Evolutionary conservation across 2,113 vertebrate species (phyloP), one percentile per base, ranked within the genome.

Genomic region (Narcine bancroftii): DNA sequence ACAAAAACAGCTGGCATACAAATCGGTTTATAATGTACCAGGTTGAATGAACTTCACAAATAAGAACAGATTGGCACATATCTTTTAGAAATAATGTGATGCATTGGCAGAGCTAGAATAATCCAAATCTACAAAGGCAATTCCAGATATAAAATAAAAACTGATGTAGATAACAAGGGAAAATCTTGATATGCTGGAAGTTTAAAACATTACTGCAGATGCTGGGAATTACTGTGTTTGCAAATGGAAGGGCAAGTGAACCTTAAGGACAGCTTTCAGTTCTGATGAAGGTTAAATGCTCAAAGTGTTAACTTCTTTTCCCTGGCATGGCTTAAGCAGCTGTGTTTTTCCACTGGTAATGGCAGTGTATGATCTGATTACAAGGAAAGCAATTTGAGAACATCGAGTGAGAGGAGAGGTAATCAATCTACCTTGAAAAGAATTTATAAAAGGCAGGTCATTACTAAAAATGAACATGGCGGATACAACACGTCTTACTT

Each of bases 361-460:
- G 72, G 72, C 11, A 75, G n/a, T 75, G 72, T 75, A 75, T 75
- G 72, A 75, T 75, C 36, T 75, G 72, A 75, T 75, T 75, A 39
- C 72, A 39, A 75, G 36, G 66, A 75, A 75, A 75, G 72, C 72
- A 75, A 75, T 75, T 75, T 75, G 72, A 75, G 24, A 81, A 15
- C 47, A 53, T 50, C 77, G 0, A 81, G 47, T 81, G 76, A 24
- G 76, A 79, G 21, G 21, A 21, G 42, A 79, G 76, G 47, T 47
- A 33, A 81, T 81, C 50, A 81, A 81, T 81, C 77, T 81, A 81
- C 24, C 2, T 45, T 47, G 29, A 81, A n/a, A 29, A 50, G 45
- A 50, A 81, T 50, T 81, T 81, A 50, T 81, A 47, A 81, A 81
- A 81, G 77, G 77, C 47, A 81, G 77, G 42, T 33, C 77, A 81